phyloP scores from a whole-genome alignment of 2,797 vertebrate species.

The Hephaestus fuliginosus region DNA sequence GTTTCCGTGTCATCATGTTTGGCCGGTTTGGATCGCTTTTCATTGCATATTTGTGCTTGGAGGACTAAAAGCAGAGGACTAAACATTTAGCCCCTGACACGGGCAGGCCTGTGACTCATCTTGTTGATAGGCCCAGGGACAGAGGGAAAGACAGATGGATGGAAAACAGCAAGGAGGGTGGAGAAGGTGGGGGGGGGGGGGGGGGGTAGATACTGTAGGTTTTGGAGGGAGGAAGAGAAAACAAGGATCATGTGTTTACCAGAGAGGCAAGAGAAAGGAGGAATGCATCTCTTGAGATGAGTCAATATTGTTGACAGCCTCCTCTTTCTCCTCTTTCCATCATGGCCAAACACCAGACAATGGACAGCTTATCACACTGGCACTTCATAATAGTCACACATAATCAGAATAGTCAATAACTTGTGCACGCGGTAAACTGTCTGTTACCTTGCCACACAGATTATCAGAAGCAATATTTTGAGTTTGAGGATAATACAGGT shows the following conservation, averaged over 20 bases:
- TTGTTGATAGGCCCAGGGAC: conserved; percentile 76
- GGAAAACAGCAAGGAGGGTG: conserved; percentile 77
- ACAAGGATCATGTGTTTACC: conserved; percentile 78
- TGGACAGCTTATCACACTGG: conserved; percentile 57
- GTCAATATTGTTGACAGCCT: conserved; percentile 78
- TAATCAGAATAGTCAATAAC: conserved; percentile 61
- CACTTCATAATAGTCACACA: conserved; percentile 53
- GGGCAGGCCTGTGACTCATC: conserved; percentile 79
- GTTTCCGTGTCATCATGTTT: conserved; percentile 75
- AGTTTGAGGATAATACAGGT: conserved; percentile 30
- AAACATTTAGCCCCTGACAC: conserved; percentile 88
- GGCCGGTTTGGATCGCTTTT: conserved; percentile 54
- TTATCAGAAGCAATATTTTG: conserved; percentile 39
- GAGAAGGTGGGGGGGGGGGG: conserved; percentile 52
- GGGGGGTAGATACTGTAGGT: conserved; percentile 74
- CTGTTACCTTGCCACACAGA: conserved; percentile 33
- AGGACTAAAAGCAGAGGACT: conserved; percentile 88
- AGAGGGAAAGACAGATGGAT: conserved; percentile 72
- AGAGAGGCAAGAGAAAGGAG: conserved; percentile 64
- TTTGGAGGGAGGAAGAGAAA: conserved; percentile 79
- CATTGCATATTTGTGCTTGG: conserved; percentile 58
- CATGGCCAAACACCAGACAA: conserved; percentile 64
- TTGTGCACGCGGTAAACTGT: conserved; percentile 12
- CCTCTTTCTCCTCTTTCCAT: conserved; percentile 65
- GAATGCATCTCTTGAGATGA: conserved; percentile 74